These are phyloP conservation scores for Plebejus anna DNA, from an alignment of 2,888 invertebrate species.

Conservation along the genomic window DNA sequence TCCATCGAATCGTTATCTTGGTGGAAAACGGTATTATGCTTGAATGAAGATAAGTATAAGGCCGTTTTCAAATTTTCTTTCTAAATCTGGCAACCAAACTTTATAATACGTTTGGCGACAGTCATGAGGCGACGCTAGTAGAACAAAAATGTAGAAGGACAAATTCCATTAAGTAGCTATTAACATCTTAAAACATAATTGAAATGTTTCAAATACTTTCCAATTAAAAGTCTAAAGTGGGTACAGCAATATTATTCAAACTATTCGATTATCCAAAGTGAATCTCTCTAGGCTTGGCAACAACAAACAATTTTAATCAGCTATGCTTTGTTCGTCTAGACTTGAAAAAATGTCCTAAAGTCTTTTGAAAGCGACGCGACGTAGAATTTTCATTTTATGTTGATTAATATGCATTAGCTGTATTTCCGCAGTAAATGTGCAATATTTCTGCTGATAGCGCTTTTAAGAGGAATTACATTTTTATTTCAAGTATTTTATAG, in stretches of 20 bases:
- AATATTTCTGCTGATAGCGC: constrained; percentile 2
- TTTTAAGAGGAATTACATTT: neutral
- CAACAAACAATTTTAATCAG: constrained; percentile 74
- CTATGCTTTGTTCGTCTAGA: constrained; percentile 65
- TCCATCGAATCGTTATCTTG: too few species aligned
- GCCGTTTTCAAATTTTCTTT: neutral
- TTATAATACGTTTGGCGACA: too few species aligned
- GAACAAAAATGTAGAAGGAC: neutral
- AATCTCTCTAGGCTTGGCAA: constrained; percentile 46
- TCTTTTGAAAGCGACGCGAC: constrained; percentile 46
- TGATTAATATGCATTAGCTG: constrained; percentile 32
- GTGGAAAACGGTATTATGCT: too few species aligned
- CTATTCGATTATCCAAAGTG: constrained; percentile 40
- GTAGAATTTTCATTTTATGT: constrained; percentile 36
- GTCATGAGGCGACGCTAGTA: too few species aligned
- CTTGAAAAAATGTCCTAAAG: constrained; percentile 58
- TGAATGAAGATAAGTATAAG: neutral
- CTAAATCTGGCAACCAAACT: neutral
- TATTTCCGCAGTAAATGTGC: constrained; percentile 14
- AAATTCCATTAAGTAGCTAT: neutral
- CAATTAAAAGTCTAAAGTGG: neutral
- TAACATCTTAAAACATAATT: neutral
- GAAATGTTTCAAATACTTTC: neutral
- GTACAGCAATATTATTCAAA: constrained; percentile 39
- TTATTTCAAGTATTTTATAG: neutral